Evolutionary conservation across 2,113 vertebrate species (phyloP), one percentile per base, ranked within the genome.

Genomic region (Bubalus kerabau): DNA sequence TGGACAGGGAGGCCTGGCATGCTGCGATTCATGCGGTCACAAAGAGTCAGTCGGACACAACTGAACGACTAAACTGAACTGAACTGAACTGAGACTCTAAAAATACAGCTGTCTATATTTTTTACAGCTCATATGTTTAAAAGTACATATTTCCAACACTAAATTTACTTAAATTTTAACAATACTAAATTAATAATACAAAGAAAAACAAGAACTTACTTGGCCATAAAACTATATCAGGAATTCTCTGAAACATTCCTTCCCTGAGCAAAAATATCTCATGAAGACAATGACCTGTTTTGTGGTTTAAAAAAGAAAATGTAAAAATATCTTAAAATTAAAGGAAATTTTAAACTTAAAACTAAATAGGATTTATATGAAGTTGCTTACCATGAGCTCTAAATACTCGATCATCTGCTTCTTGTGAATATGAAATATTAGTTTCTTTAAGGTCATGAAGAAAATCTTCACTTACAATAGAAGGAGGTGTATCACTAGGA

Each of bases 221-320:
- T 98, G 99, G 99, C 99, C 99, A 99, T 60, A 99, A 98, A 98
- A 99, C 99, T 98, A 99, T 96, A 98, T 99, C 99, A 97, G 99
- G 99, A 99, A 99, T 98, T 93, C 99, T 99, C 71, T 99, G 99
- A 98, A 99, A 98, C 98, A 99, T 99, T 98, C 99, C 99, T 99
- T 99, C 99, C 98, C 99, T 99, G 97, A 99, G 99, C 98, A 99
- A 98, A 99, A 99, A 99, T 98, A 99, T 99, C 98, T 99, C 99
- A 85, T 99, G 99, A 98, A 99, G 98, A 99, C 99, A 99, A 98
- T 99, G 99, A 94, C 99, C 99, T 99, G 98, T 98, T 98, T 98
- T 86, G 98, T 98, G 54, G 86, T 95, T 97, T 86, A 94, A 97
- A 96, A 97, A 8, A 90, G 48, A 96, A 97, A 96, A 96, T 94